Evolutionary conservation across 2,888 invertebrate genomes (phyloP), one percentile per base, ranked within the genome.

Genomic region (Neoscelio sp.): DNA sequence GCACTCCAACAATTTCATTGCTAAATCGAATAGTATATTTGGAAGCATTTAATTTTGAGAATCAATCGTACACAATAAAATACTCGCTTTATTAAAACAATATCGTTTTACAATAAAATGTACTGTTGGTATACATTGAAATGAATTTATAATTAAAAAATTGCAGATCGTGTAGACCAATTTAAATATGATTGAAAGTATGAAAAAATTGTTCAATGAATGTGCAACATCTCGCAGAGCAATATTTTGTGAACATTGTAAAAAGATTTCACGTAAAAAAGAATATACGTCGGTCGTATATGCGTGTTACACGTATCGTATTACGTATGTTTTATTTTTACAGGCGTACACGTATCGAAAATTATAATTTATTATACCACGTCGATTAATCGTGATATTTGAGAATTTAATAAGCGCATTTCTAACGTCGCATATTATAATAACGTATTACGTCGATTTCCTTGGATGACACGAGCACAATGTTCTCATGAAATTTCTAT

Each of bases 381-480:
- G 10, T 18, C 13, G 33, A 35, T 48, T 46, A 62, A 48, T 62
- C 62, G 35, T 4, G 38, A 10, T 56, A 56, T 33, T 3, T 3
- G 5, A 5, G 6, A 23, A 48, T 12, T 48, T 48, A 48, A 62
- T 62, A 62, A 23, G 62, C 48, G 48, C 26, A 62, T 26, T 10
- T 12, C 20, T 17, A 48, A 48, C 62, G 62, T 62, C 48, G 48
- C 35, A 48, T 44, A 35, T 35, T 48, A 62, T 48, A 62, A 62
- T 62, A 62, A 46, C 23, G 35, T 48, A 62, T 62, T 62, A 62
- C 62, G 48, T 48, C 35, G 23, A 48, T 62, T 62, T 46, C 58
- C 30, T 62, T 10, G 18, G 20, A 62, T 23, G 13, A 35, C 46
- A 48, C 8, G 35, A 23, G 12, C 46, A 12, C 46, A 48, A 33